Percentiles rank a stretch among this genome's conserved stretches.
phyloP scores from a whole-genome alignment of 2,888 invertebrate species.

The Drosophila bunnanda region DNA sequence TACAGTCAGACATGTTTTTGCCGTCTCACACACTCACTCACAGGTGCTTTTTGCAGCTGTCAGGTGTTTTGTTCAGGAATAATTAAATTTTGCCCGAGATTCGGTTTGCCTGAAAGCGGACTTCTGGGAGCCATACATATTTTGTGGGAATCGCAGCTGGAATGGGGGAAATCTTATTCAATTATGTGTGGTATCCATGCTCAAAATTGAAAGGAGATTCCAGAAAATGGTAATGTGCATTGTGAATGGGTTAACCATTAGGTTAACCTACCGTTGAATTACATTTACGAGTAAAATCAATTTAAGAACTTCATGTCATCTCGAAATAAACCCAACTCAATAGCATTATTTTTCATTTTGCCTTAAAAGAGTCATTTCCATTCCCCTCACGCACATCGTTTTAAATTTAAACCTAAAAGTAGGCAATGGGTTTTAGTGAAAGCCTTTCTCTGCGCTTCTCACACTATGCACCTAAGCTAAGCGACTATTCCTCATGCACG shows the following conservation, averaged over 20 bases:
- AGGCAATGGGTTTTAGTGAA: neutral
- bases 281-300: neutral
- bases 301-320: neutral
- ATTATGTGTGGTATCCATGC: constrained; percentile 3
- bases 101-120: constrained; percentile 21
- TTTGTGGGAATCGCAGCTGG: neutral
- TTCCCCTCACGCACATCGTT: neutral
- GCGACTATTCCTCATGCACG: neutral
- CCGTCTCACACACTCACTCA: constrained; percentile 3
- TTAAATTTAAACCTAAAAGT: constrained; percentile 13
- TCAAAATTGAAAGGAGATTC: constrained; percentile 2
- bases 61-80: constrained; percentile 46
- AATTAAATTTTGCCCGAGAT: constrained; percentile 55
- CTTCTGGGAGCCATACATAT: constrained; percentile 5
- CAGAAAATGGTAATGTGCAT: neutral
- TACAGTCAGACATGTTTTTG: constrained; percentile 47
- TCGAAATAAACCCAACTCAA: neutral
- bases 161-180: neutral
- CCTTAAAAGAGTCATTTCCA: neutral
- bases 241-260: neutral
- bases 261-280: neutral
- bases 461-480: neutral
- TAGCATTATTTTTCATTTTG: neutral
- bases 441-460: constrained; percentile 15
- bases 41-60: constrained; percentile 29